A percentile compares a stretch with the other conserved stretches of the same genome.
phyloP scores from a whole-genome alignment of 2,113 vertebrate species.

The Notothenia rossii region DNA sequence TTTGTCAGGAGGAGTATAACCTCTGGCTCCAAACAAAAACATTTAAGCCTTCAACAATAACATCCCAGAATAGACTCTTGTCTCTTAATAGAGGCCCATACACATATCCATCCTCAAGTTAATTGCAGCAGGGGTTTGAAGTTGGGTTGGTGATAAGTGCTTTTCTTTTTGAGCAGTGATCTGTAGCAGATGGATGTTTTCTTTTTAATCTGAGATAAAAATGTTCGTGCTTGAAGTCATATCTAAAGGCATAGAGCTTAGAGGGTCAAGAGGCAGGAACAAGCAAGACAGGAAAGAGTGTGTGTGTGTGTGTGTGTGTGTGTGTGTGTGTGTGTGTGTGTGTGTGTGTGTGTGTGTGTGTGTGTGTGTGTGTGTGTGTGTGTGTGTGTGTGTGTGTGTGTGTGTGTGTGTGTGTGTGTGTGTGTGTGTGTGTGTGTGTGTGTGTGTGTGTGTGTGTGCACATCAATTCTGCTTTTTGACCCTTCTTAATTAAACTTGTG shows the following conservation, averaged over 20 bases:
- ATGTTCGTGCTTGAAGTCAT: conserved; percentile 15
- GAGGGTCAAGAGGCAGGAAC: not conserved
- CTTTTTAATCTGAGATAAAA: conserved; percentile 13
- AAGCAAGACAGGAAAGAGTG: not conserved
- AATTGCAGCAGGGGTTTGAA: conserved; percentile 54
- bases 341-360: not conserved
- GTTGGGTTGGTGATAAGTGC: conserved; percentile 24
- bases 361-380: no score
- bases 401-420: no score
- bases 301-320: not conserved
- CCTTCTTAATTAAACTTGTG: conserved; percentile 26
- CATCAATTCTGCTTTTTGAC: not conserved
- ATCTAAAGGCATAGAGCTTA: conserved; percentile 6
- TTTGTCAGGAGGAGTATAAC: conserved; percentile 39
- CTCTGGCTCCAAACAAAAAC: conserved; percentile 22
- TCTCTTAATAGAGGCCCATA: conserved; percentile 40
- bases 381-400: no score
- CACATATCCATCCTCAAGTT: conserved; percentile 40
- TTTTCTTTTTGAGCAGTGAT: conserved; percentile 24
- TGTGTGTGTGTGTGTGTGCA: no score
- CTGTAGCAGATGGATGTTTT: conserved; percentile 17
- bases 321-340: not conserved
- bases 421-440: no score
- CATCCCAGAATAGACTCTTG: conserved; percentile 40
- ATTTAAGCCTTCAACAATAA: conserved; percentile 34